phyloP scores from a whole-genome alignment of 2,888 invertebrate genomes.

The Willowsia nigromaculata region DNA sequence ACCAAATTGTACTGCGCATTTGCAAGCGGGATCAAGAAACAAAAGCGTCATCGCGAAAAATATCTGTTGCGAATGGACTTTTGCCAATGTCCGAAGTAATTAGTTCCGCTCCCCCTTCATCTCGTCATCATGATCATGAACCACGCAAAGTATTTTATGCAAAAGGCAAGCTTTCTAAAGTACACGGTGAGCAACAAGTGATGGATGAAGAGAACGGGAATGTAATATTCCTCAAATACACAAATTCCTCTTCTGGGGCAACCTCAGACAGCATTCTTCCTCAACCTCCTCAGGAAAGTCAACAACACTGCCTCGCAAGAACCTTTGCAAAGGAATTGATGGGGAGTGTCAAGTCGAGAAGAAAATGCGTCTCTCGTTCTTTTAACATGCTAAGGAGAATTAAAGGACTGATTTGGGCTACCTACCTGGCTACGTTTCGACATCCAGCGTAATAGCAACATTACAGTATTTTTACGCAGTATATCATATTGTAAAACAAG shows the following conservation, averaged over 20 bases:
- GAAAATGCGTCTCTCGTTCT: slow-evolving; percentile 21
- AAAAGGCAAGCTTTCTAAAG: slow-evolving; percentile 21
- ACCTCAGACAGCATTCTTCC: neutral
- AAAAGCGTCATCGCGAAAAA: neutral
- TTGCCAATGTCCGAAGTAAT: neutral
- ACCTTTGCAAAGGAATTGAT: slow-evolving; percentile 22
- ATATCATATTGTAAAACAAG: no score
- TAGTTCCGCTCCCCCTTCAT: neutral
- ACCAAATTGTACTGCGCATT: slow-evolving; percentile 36
- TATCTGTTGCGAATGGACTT: neutral
- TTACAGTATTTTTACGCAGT: neutral
- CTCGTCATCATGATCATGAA: neutral
- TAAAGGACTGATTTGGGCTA: slow-evolving; percentile 48
- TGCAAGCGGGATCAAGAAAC: slow-evolving; percentile 28
- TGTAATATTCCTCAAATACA: slow-evolving; percentile 29
- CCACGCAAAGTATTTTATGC: slow-evolving; percentile 22
- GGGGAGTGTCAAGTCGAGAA: slow-evolving; percentile 7
- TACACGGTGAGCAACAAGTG: slow-evolving; percentile 9
- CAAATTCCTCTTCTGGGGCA: slow-evolving; percentile 13
- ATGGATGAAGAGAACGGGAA: slow-evolving; percentile 9
- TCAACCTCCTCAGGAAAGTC: neutral
- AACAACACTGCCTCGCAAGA: neutral
- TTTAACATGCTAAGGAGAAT: neutral
- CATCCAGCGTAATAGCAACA: slow-evolving; percentile 50
- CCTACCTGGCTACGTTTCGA: slow-evolving; percentile 33